phyloP scores from a whole-genome alignment of 2,888 invertebrate genomes.

The Zhuqinia jingwanae region DNA sequence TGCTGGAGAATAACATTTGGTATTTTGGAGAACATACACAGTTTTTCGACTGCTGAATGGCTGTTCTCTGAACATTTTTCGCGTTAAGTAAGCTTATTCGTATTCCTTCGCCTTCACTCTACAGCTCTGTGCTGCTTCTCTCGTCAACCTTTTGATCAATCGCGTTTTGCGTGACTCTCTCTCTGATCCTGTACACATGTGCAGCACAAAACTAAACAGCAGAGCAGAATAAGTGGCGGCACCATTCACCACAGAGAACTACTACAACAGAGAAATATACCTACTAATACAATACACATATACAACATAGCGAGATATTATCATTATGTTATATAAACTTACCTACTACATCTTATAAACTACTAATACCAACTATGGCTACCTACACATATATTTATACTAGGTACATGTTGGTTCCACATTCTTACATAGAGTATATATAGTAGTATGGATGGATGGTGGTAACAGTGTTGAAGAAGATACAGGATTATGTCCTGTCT shows the following conservation, averaged over 20 bases:
- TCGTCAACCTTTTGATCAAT: constrained; percentile 76
- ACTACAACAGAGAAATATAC: too few relatives aligned
- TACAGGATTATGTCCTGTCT: constrained; percentile 22
- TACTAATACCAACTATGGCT: background rate
- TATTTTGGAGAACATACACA: too few relatives aligned
- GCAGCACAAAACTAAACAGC: constrained; percentile 19
- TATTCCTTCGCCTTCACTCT: constrained; percentile 34
- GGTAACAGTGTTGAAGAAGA: background rate
- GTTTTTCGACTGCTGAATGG: background rate
- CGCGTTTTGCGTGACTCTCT: constrained; percentile 48
- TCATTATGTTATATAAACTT: too few relatives aligned
- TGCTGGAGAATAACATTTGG: too few relatives aligned
- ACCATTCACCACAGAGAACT: background rate
- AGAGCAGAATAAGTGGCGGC: background rate
- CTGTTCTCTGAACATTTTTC: background rate
- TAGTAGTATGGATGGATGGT: background rate
- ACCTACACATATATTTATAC: background rate
- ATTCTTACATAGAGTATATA: background rate
- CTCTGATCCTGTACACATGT: constrained; percentile 26
- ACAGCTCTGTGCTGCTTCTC: constrained; percentile 23
- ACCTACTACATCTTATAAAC: too few relatives aligned
- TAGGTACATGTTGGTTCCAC: background rate
- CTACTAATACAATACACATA: too few relatives aligned
- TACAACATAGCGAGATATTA: too few relatives aligned
- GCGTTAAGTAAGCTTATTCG: background rate